Base-by-base conservation (phyloP, 2,888 invertebrate genomes). In the Fragum sueziense region DNA sequence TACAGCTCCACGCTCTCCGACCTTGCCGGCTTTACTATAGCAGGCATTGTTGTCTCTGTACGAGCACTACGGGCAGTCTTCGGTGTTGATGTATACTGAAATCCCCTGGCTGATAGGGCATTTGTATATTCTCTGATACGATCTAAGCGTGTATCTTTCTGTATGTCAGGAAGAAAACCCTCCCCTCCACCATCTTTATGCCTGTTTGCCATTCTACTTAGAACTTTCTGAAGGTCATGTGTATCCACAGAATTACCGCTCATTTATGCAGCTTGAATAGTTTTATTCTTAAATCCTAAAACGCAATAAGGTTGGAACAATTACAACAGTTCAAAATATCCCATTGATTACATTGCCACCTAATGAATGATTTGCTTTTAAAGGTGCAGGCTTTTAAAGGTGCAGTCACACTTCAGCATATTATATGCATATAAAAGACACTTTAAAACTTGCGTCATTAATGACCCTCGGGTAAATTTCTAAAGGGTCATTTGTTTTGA, bases 1-100 rank as follows among this genome's bases (percentile, higher is more conserved):
- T 79, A 72, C 25, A 84, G 68, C 37, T 84, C 80, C n/a, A 79
- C 74, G 25, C 51, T 79, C 65, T 80, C 75, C 6, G 84, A 84
- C 41, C 75, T 83, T 0, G 82, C 62, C 22, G 74, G 74, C 41
- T 72, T 73, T 14, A 11, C 14, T 33, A 37, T 20, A n/a, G 57
- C 29, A 27, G 54, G 52, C 6, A 67, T 31, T 6, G 37, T 22
- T 29, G 47, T 47, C 6, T 61, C 37, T 4, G 68, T 41, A 31
- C 17, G 20, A 11, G 57, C 31, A 41, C 27, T 41, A 41, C 71
- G 25, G 7, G 37, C 59, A 9, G 71, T 71, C 27, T 41, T 65
- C 17, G 73, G 65, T 9, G 65, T 41, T 34, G 70, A 62, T n/a
- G 47, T 25, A n/a, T 22, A n/a, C n/a, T 69, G 34, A 7, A 65